phyloP scores from a whole-genome alignment of 2,113 vertebrate genomes.

The Neoarius graeffei region DNA sequence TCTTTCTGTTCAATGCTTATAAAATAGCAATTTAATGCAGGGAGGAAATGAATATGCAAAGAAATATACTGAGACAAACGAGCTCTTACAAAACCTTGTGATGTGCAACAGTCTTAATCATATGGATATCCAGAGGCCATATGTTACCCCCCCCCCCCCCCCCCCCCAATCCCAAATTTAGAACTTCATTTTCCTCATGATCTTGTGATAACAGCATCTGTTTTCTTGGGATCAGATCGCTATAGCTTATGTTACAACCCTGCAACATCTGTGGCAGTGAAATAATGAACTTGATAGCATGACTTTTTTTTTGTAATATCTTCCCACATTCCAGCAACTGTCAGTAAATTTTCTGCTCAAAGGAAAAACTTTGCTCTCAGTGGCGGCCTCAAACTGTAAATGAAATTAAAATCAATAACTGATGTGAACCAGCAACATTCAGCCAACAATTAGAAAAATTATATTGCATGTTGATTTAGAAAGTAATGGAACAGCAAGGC shows the following conservation, averaged over 20 bases:
- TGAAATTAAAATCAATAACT: neutral
- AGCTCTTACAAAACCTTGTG: neutral
- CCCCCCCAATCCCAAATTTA: neutral
- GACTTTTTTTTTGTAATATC: neutral
- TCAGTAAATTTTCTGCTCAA: neutral
- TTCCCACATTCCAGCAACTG: neutral
- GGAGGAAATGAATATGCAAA: neutral
- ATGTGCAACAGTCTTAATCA: neutral
- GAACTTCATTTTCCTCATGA: neutral
- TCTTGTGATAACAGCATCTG: neutral
- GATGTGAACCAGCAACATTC: neutral
- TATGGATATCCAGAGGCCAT: neutral
- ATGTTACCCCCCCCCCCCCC: neutral
- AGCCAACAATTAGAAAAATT: neutral
- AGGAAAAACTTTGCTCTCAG: neutral
- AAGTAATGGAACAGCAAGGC: neutral
- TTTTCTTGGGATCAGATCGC: neutral
- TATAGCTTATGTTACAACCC: neutral
- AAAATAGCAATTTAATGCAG: neutral
- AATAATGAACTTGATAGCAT: neutral
- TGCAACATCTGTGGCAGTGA: constrained; percentile 7
- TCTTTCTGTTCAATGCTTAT: neutral
- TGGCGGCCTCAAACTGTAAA: neutral
- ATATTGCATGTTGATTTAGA: neutral
- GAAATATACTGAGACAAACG: neutral